A percentile compares a stretch with the other conserved stretches of the same genome.
These are phyloP conservation scores for Mythimna lalbum DNA, from an alignment of 2,888 invertebrate species.

Conservation along the genomic window DNA sequence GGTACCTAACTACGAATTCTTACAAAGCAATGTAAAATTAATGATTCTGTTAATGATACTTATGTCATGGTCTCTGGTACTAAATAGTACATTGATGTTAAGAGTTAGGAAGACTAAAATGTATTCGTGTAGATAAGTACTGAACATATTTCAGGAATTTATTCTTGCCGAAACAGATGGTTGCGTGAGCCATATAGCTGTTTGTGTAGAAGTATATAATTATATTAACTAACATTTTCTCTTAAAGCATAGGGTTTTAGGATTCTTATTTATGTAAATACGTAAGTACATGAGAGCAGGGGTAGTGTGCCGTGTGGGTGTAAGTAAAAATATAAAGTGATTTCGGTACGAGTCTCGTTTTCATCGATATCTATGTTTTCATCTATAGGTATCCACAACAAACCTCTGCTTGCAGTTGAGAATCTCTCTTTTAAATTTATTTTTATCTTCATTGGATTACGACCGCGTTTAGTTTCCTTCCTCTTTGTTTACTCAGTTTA, in stretches of 20 bases:
- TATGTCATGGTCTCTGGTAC: not conserved
- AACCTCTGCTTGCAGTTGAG: not conserved
- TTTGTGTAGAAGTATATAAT: not conserved
- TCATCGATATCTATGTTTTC: slow-evolving; percentile 2
- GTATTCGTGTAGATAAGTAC: not conserved
- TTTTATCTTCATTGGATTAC: not conserved
- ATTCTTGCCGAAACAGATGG: not conserved
- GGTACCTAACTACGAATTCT: not conserved
- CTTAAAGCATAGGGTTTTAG: not conserved
- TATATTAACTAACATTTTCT: not conserved
- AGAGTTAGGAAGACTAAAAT: not conserved
- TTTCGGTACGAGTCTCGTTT: not conserved
- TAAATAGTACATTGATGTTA: not conserved
- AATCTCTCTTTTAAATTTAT: slow-evolving; percentile 1
- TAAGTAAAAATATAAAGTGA: not conserved
- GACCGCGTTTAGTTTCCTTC: not conserved
- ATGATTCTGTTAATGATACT: not conserved
- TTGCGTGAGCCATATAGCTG: no score
- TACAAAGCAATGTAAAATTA: slow-evolving; percentile 14
- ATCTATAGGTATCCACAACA: not conserved
- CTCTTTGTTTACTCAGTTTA: not conserved
- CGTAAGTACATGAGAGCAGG: not conserved
- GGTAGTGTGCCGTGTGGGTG: not conserved
- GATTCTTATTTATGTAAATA: not conserved
- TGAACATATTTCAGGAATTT: slow-evolving; percentile 1